Evolutionary conservation across 2,888 invertebrate species (phyloP).

Genomic region (Eugnorisma glareosa): DNA sequence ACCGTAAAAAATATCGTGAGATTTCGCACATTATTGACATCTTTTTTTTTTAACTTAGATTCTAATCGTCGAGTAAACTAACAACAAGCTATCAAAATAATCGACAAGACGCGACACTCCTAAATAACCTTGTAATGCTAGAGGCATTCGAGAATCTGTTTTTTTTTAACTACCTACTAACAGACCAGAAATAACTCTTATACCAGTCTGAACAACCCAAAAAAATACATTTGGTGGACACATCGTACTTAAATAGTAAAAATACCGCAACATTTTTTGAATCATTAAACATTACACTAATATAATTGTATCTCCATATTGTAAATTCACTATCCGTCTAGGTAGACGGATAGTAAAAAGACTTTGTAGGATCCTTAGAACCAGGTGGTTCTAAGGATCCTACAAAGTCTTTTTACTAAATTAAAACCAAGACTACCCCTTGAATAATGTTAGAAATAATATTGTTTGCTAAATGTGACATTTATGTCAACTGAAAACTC

Average conservation of each 20-base stretch:
- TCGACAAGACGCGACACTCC: neutral
- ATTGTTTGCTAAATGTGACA: neutral
- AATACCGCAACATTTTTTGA: neutral
- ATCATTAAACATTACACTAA: neutral
- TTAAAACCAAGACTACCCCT: neutral
- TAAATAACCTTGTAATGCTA: neutral
- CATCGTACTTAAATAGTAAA: neutral
- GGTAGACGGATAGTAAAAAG: too few relatives aligned
- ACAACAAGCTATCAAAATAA: neutral
- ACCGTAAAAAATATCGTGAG: neutral
- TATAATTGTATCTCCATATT: neutral
- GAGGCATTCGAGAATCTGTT: neutral
- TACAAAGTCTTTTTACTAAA: neutral
- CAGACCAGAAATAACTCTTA: too few relatives aligned
- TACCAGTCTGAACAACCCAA: too few relatives aligned
- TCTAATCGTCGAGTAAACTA: neutral
- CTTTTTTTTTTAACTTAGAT: neutral
- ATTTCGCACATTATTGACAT: constrained; percentile 6
- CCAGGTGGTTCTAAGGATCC: neutral
- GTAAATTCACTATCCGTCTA: neutral
- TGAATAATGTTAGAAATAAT: neutral
- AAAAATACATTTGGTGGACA: neutral
- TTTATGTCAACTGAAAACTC: neutral
- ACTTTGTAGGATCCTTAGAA: too few relatives aligned
- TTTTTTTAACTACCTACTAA: neutral